Percentiles rank a stretch among this genome's conserved stretches.
Evolutionary conservation across 2,888 invertebrate genomes (phyloP).

Genomic region (Ferrisia virgata): DNA sequence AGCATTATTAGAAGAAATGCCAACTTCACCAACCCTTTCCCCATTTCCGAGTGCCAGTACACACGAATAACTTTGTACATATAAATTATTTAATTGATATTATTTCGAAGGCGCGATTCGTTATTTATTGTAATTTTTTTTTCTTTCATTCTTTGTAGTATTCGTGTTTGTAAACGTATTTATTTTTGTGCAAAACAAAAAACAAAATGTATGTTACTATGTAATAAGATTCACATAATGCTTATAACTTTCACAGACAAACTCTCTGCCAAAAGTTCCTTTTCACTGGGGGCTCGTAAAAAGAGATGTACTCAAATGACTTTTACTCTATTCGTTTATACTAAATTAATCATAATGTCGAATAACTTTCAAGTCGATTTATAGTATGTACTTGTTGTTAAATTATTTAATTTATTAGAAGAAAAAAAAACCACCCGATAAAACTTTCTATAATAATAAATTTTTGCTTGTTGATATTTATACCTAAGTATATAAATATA

Average conservation of each 20-base stretch:
- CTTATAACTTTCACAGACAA: conserved; percentile 1
- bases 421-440: not conserved
- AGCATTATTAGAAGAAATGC: not conserved
- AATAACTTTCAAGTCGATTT: not conserved
- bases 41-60: not conserved
- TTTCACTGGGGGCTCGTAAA: not conserved
- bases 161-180: not conserved
- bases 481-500: not conserved
- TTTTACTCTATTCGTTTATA: not conserved
- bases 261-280: not conserved
- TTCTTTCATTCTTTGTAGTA: not conserved
- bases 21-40: not conserved
- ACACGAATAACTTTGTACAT: not conserved
- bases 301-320: not conserved
- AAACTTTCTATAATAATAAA: not conserved
- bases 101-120: not conserved
- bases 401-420: not conserved
- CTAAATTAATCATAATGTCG: not conserved
- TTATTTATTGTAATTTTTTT: not conserved
- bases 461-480: not conserved
- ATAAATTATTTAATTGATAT: not conserved
- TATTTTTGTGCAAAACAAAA: not conserved
- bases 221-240: conserved; percentile 2
- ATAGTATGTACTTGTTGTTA: not conserved
- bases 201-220: not conserved